Percentiles rank a stretch among this genome's conserved stretches.
Evolutionary conservation across 2,888 invertebrate genomes (phyloP).

Genomic region (Ypsolopha scabrella): DNA sequence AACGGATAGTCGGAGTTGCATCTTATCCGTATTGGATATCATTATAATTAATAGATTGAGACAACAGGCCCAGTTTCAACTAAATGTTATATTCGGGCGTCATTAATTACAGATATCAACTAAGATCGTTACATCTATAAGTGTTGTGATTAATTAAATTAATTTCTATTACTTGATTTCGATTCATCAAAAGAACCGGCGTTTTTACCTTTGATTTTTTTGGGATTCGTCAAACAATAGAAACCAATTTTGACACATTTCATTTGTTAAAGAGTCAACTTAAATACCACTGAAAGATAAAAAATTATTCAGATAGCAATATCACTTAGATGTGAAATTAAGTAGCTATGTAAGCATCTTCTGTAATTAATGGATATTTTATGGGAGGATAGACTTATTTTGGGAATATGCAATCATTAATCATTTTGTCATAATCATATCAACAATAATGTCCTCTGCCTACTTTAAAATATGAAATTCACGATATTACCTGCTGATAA

Average conservation of each 20-base stretch:
- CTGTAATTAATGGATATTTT: too few species aligned
- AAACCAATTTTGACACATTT: background rate
- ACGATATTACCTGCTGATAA: too few species aligned
- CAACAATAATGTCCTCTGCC: too few species aligned
- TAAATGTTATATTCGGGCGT: background rate
- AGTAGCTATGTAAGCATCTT: too few species aligned
- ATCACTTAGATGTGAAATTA: too few species aligned
- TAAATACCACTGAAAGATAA: too few species aligned
- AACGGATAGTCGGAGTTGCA: too few species aligned
- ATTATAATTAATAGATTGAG: constrained; percentile 27
- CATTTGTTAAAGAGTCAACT: background rate
- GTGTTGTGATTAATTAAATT: constrained; percentile 9
- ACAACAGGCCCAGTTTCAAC: constrained; percentile 17
- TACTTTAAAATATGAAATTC: too few species aligned
- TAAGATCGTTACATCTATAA: constrained; percentile 1
- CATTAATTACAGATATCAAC: background rate
- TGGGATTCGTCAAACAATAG: background rate
- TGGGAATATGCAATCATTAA: too few species aligned
- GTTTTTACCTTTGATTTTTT: background rate
- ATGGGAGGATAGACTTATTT: too few species aligned
- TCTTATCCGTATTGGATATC: background rate
- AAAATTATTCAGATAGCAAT: too few species aligned
- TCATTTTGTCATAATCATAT: too few species aligned
- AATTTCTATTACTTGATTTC: constrained; percentile 2
- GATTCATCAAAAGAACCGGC: constrained; percentile 13